phyloP scores from a whole-genome alignment of 2,888 invertebrate species.

The Saturnia pavonia region DNA sequence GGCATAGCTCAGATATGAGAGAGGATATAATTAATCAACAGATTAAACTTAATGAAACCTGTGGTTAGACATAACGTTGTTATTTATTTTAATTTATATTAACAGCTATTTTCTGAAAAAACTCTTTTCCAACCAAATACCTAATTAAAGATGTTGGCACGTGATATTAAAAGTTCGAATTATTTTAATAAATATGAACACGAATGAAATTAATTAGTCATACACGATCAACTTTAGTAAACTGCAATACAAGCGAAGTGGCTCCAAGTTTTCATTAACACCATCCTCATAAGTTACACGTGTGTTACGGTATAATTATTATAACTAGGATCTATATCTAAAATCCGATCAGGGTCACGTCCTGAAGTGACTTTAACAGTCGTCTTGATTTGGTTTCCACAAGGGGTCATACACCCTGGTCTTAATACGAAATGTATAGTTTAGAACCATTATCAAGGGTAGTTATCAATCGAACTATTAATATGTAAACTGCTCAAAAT shows the following conservation, averaged over 20 bases:
- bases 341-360: conserved; percentile 79
- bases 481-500: conserved; percentile 26
- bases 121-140: too few species aligned
- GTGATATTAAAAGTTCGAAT: background rate
- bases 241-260: background rate
- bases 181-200: background rate
- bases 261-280: background rate
- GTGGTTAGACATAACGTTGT: background rate
- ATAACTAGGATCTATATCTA: conserved; percentile 27
- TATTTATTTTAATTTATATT: background rate
- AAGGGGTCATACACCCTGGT: conserved; percentile 85
- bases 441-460: conserved; percentile 65
- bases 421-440: conserved; percentile 45
- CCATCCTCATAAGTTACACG: background rate
- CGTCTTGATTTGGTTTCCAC: conserved; percentile 91
- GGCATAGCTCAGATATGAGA: too few species aligned
- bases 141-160: too few species aligned
- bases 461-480: conserved; percentile 30
- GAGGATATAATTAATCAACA: too few species aligned
- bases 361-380: conserved; percentile 84
- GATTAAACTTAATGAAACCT: too few species aligned
- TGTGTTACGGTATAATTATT: conserved; percentile 16
- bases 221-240: background rate
- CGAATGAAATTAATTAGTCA: background rate
- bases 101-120: too few species aligned